phyloP scores from a whole-genome alignment of 2,797 vertebrate genomes.

The Galaxias olidus region DNA sequence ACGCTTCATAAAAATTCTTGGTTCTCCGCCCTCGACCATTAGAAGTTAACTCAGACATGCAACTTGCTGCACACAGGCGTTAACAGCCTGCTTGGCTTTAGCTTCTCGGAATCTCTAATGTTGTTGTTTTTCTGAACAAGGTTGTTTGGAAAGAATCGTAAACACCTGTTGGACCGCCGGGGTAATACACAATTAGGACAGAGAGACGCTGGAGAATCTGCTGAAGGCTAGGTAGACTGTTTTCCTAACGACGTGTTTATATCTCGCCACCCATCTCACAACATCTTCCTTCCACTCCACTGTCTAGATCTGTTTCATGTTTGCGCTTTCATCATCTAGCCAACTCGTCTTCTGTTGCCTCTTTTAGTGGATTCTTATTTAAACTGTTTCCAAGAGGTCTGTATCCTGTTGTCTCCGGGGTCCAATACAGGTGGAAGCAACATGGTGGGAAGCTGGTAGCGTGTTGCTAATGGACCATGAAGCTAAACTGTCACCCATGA shows the following conservation, averaged over 20 bases:
- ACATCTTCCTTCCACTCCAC: too few species aligned
- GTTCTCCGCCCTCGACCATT: constrained; percentile 64
- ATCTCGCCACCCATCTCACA: background rate
- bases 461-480: background rate
- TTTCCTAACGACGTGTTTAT: constrained; percentile 36
- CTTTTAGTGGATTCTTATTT: constrained; percentile 36
- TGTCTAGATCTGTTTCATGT: constrained; percentile 44
- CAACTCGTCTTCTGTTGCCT: constrained; percentile 38
- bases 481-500: too few species aligned
- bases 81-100: constrained; percentile 61
- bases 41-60: constrained; percentile 59
- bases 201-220: constrained; percentile 38
- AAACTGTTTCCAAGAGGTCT: too few species aligned
- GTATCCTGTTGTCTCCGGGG: background rate
- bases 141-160: constrained; percentile 55
- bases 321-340: background rate
- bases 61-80: constrained; percentile 55
- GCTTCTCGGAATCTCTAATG: constrained; percentile 39
- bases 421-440: constrained; percentile 2
- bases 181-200: constrained; percentile 39
- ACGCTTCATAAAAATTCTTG: constrained; percentile 69
- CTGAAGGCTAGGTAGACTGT: constrained; percentile 42
- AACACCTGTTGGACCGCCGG: constrained; percentile 67
- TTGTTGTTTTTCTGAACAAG: constrained; percentile 61
- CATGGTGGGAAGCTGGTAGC: background rate